Conservation (phyloP, 2,113 vertebrate species). For the Serinus canaria region DNA sequence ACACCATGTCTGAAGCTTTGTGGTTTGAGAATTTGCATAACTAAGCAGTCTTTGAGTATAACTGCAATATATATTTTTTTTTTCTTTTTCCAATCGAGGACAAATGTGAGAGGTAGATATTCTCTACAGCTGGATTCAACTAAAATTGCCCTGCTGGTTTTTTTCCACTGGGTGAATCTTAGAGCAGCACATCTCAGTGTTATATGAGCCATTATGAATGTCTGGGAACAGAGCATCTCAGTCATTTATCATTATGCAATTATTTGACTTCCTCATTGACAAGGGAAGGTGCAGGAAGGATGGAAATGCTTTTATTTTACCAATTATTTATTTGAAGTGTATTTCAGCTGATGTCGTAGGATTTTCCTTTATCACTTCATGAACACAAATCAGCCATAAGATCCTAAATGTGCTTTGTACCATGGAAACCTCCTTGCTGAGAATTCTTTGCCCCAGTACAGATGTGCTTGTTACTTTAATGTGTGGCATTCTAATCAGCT, state of each 20-base stretch:
- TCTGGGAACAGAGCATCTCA: neutral
- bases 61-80: neutral
- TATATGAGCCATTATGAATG: neutral
- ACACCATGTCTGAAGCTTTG: neutral
- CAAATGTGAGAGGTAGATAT: neutral
- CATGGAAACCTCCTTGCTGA: neutral
- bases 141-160: neutral
- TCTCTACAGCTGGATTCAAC: neutral
- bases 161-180: neutral
- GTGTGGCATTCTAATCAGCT: neutral
- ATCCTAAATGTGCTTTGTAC: neutral
- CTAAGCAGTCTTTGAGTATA: neutral
- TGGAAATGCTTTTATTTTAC: conserved; percentile 2
- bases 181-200: neutral
- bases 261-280: neutral
- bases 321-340: neutral
- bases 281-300: neutral
- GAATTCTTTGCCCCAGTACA: neutral
- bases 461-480: neutral
- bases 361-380: neutral
- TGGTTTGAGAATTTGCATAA: neutral
- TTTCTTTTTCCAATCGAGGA: neutral
- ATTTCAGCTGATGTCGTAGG: neutral
- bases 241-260: conserved; percentile 26
- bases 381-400: neutral